phyloP scores from a whole-genome alignment of 2,113 vertebrate species.

The Petroica traversi region DNA sequence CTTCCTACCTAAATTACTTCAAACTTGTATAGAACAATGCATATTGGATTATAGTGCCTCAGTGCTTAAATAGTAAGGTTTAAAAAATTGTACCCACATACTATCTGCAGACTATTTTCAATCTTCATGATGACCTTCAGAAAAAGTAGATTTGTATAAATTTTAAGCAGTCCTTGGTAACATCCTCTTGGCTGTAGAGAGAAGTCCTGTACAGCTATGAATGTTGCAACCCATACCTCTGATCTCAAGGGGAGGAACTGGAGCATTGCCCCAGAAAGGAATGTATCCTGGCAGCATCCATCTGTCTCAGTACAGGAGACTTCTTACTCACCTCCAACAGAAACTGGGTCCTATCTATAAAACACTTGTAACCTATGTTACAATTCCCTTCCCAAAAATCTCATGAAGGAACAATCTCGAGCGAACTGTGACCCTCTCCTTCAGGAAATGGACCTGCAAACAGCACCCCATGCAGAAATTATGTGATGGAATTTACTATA shows the following conservation, averaged over 20 bases:
- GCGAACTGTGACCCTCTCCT: background rate
- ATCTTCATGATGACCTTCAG: background rate
- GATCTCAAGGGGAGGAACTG: fast-evolving
- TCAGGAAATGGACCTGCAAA: background rate
- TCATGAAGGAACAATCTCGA: background rate
- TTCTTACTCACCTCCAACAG: fast-evolving
- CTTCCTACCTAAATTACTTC: background rate
- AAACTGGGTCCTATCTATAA: background rate
- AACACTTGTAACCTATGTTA: background rate
- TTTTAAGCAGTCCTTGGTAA: background rate
- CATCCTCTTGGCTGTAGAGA: background rate
- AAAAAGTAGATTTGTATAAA: background rate
- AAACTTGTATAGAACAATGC: background rate
- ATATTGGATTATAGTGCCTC: background rate
- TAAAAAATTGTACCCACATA: background rate
- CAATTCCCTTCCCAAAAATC: background rate
- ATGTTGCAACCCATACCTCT: background rate
- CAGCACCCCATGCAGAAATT: background rate
- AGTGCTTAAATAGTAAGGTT: background rate
- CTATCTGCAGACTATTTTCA: background rate
- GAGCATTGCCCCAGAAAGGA: background rate
- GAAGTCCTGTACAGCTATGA: background rate
- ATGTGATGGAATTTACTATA: fast-evolving
- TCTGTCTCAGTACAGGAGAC: background rate
- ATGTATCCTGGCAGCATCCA: fast-evolving